Percentiles rank a stretch among this genome's conserved stretches.
These are phyloP conservation scores for Hypothenemus hampei DNA, from an alignment of 1,140 invertebrate species.

Conservation along the genomic window DNA sequence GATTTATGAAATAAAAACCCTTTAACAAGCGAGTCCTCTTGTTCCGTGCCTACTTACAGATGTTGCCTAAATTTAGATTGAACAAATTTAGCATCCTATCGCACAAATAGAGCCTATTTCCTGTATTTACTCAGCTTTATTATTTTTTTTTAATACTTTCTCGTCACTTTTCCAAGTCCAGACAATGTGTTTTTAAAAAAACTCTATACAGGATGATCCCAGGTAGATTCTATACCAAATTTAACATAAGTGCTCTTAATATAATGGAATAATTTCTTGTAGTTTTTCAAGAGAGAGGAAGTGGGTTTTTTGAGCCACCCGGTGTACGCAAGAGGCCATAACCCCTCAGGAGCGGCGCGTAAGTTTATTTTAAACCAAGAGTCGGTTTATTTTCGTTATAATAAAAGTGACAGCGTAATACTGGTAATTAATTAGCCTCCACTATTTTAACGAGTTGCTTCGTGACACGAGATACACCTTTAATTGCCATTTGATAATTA, in stretches of 20 bases:
- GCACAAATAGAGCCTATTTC: slow-evolving; percentile 26
- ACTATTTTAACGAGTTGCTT: slow-evolving; percentile 19
- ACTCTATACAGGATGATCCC: too few relatives aligned
- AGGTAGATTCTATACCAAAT: too few relatives aligned
- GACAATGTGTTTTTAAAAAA: neutral
- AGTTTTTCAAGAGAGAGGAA: too few relatives aligned
- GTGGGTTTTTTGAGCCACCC: slow-evolving; percentile 9
- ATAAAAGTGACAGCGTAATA: slow-evolving; percentile 29
- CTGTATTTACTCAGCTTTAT: slow-evolving; percentile 17
- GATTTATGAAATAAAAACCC: slow-evolving; percentile 20
- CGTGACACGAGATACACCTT: neutral
- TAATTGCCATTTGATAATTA: slow-evolving; percentile 1
- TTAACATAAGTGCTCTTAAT: too few relatives aligned
- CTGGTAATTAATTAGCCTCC: slow-evolving; percentile 25
- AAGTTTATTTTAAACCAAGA: slow-evolving; percentile 27
- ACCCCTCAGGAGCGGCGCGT: slow-evolving; percentile 17
- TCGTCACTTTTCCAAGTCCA: neutral
- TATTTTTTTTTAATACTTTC: slow-evolving; percentile 4
- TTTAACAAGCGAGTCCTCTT: slow-evolving; percentile 19
- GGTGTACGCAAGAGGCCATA: slow-evolving; percentile 22
- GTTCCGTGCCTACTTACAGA: slow-evolving; percentile 23
- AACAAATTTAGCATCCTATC: slow-evolving; percentile 27
- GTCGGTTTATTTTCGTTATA: slow-evolving; percentile 28
- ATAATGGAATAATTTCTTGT: too few relatives aligned
- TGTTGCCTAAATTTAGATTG: slow-evolving; percentile 28